phyloP scores from a whole-genome alignment of 2,113 vertebrate species.

The Leptosomus discolor region DNA sequence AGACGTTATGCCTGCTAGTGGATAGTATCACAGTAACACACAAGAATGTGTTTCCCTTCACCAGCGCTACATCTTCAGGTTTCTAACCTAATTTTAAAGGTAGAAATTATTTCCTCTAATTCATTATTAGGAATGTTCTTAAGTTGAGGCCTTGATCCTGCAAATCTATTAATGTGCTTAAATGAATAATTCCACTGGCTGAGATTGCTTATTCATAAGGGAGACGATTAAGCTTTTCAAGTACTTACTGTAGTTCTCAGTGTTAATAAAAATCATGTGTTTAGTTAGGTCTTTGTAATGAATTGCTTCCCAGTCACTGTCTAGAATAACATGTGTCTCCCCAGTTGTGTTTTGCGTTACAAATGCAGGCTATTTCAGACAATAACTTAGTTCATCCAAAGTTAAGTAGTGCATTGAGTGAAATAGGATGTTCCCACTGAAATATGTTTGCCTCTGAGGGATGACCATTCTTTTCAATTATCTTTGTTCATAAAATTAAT shows the following conservation, averaged over 20 bases:
- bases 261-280: neutral
- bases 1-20: neutral
- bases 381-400: neutral
- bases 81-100: neutral
- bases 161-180: neutral
- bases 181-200: neutral
- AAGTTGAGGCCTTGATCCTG: neutral
- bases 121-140: neutral
- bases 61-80: neutral
- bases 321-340: neutral
- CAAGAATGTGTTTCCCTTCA: neutral
- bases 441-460: neutral
- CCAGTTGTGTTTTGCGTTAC: neutral
- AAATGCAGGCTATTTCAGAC: neutral
- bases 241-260: neutral
- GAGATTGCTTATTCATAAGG: neutral
- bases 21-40: neutral
- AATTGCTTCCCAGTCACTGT: neutral
- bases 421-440: neutral
- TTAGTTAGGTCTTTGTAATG: neutral
- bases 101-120: neutral
- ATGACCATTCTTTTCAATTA: neutral
- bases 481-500: neutral
- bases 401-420: neutral
- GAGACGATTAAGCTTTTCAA: neutral